phyloP scores from a whole-genome alignment of 2,113 vertebrate genomes.

The Lepidothrix coronata region DNA sequence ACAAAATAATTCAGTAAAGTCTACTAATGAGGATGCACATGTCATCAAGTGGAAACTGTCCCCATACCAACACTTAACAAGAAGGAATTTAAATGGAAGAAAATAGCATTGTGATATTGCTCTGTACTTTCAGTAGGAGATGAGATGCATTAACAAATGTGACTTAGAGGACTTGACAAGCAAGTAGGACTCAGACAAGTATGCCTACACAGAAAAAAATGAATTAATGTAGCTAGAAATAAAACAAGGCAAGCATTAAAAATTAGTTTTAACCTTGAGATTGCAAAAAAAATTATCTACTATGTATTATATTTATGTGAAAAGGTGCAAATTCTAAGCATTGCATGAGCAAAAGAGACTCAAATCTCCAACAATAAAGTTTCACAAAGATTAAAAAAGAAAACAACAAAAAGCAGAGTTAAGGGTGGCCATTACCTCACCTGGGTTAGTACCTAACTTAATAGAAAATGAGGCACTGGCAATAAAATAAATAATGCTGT shows the following conservation, averaged over 20 bases:
- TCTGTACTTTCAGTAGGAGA: neutral
- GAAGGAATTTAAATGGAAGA: neutral
- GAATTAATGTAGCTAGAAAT: neutral
- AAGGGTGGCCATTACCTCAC: neutral
- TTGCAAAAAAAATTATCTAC: neutral
- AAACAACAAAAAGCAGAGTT: neutral
- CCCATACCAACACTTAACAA: neutral
- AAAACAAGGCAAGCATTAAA: neutral
- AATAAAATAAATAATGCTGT: slow-evolving; percentile 46
- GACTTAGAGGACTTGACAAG: neutral
- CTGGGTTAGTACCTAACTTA: neutral
- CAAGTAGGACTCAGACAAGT: neutral
- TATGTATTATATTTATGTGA: neutral
- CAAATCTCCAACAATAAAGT: neutral
- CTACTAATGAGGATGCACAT: neutral
- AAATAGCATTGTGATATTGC: neutral
- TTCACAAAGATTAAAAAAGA: neutral
- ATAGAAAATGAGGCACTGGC: neutral
- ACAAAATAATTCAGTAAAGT: neutral
- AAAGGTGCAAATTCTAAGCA: neutral
- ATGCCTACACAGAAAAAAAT: neutral
- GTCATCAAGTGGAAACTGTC: neutral
- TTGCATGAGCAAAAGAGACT: neutral
- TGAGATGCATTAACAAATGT: neutral
- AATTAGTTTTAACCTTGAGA: slow-evolving; percentile 2